Conservation (phyloP, 2,113 vertebrate genomes). For the Chionomys nivalis region DNA sequence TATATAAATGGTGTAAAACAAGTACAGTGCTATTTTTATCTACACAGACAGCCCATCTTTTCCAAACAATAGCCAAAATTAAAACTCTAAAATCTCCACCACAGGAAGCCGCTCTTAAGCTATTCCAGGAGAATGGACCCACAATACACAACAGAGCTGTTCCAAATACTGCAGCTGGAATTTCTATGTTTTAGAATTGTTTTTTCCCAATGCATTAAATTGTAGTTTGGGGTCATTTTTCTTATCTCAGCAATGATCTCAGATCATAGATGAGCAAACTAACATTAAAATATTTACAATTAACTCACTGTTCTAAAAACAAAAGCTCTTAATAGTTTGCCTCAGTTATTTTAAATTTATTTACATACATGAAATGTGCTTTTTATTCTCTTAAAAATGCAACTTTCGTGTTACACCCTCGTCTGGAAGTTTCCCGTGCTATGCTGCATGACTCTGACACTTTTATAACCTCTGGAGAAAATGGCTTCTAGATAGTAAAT, state of each 20-base stretch:
- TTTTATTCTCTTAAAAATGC: constrained; percentile 80
- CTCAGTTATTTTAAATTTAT: constrained; percentile 73
- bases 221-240: constrained; percentile 76
- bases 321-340: constrained; percentile 83
- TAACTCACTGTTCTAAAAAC: constrained; percentile 83
- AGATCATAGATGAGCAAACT: constrained; percentile 87
- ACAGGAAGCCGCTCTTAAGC: constrained; percentile 87
- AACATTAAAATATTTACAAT: constrained; percentile 91
- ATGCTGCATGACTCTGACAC: constrained; percentile 64
- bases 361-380: constrained; percentile 89
- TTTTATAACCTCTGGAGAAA: constrained; percentile 60
- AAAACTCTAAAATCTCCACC: constrained; percentile 90
- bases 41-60: constrained; percentile 91
- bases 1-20: constrained; percentile 98
- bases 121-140: constrained; percentile 89
- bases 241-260: constrained; percentile 85
- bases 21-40: constrained; percentile 95
- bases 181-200: constrained; percentile 67
- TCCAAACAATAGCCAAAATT: constrained; percentile 90
- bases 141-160: constrained; percentile 87
- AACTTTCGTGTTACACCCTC: constrained; percentile 78
- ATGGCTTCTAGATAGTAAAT: constrained; percentile 69
- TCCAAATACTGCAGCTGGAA: constrained; percentile 85
- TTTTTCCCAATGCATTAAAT: constrained; percentile 73
- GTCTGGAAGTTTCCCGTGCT: constrained; percentile 28